These are phyloP conservation scores for Hestina assimilis DNA, from an alignment of 1,140 invertebrate species.

Conservation along the genomic window DNA sequence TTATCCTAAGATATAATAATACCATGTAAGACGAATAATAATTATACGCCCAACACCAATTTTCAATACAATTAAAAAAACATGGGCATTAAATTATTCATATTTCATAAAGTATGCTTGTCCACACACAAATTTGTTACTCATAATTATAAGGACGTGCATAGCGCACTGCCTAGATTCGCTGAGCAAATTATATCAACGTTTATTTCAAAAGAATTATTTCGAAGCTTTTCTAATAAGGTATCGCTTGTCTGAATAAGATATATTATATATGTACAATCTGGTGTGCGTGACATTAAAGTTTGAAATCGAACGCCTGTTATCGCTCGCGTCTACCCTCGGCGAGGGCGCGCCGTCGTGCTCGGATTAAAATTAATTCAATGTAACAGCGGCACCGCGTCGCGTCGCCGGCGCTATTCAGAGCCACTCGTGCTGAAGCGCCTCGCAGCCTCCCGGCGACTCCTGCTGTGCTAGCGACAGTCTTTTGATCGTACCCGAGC, in stretches of 20 bases:
- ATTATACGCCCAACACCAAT: too few species aligned
- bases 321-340: conserved; percentile 4
- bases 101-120: too few species aligned
- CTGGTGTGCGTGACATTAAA: conserved; percentile 3
- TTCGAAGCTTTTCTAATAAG: too few species aligned
- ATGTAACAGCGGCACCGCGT: background rate
- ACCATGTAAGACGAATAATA: too few species aligned
- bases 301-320: conserved; percentile 12
- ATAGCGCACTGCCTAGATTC: background rate
- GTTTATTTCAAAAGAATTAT: background rate
- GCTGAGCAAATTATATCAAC: background rate
- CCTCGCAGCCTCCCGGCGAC: background rate
- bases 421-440: conserved; percentile 7
- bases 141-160: too few species aligned
- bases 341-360: background rate
- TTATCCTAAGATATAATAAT: background rate
- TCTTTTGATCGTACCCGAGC: background rate
- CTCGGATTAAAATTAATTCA: conserved; percentile 17
- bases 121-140: too few species aligned
- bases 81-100: too few species aligned
- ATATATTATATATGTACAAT: too few species aligned
- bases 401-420: background rate
- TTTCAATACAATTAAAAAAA: too few species aligned
- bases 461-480: background rate
- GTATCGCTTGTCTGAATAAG: too few species aligned